These are phyloP conservation scores for Holotrichia oblita DNA, from an alignment of 1,140 invertebrate genomes.

Conservation along the genomic window DNA sequence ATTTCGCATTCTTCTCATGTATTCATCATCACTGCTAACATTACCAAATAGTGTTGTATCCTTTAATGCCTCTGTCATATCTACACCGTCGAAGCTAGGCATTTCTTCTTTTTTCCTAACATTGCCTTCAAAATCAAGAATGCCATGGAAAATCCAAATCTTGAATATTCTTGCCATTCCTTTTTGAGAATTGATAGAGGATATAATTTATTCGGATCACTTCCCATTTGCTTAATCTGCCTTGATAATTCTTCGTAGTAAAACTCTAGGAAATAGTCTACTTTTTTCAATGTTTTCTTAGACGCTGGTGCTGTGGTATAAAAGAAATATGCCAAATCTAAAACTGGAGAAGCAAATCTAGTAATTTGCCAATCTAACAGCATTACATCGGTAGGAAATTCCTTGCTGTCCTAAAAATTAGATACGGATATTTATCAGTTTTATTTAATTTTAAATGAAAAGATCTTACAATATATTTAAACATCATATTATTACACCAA, in stretches of 20 bases:
- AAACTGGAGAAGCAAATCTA: slow-evolving; percentile 65
- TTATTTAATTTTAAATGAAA: not conserved
- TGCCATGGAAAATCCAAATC: slow-evolving; percentile 11
- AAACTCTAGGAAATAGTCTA: slow-evolving; percentile 63
- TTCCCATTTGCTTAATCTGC: slow-evolving; percentile 60
- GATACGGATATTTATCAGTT: not conserved
- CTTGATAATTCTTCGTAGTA: slow-evolving; percentile 65
- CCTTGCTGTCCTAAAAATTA: slow-evolving; percentile 6
- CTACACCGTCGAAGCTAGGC: not conserved
- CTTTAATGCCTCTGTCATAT: not conserved
- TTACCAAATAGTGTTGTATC: not conserved
- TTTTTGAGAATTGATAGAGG: slow-evolving; percentile 49
- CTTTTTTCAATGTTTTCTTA: slow-evolving; percentile 60
- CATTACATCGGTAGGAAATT: slow-evolving; percentile 56
- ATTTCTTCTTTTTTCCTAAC: slow-evolving; percentile 7
- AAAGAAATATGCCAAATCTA: slow-evolving; percentile 66
- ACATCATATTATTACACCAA: slow-evolving; percentile 69
- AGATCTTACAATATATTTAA: slow-evolving; percentile 60
- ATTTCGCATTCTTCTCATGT: not conserved
- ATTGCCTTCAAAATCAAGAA: slow-evolving; percentile 4
- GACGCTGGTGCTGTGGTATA: slow-evolving; percentile 62
- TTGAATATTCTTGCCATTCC: not conserved
- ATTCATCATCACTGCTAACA: not conserved
- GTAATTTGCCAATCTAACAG: slow-evolving; percentile 67
- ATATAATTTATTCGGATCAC: slow-evolving; percentile 61